phyloP scores from a whole-genome alignment of 2,888 invertebrate genomes.

The Pardosa pseudoannulata region DNA sequence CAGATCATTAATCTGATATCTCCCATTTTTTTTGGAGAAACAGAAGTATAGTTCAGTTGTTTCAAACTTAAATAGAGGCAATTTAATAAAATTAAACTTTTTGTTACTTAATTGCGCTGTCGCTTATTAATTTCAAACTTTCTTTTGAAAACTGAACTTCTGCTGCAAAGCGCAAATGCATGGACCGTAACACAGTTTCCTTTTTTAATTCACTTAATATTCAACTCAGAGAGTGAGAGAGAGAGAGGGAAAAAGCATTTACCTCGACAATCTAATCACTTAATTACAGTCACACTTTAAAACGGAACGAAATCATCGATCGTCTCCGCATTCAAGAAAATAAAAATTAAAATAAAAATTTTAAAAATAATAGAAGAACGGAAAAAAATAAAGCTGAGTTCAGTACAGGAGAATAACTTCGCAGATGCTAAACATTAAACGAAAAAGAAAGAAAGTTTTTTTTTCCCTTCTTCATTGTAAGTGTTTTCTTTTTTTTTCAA shows the following conservation, averaged over 20 bases:
- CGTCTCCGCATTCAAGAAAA: background rate
- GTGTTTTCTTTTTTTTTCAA: background rate
- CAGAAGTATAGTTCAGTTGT: too few species aligned
- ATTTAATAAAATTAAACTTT: too few species aligned
- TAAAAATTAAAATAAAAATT: background rate
- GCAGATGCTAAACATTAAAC: background rate
- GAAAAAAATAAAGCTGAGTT: background rate
- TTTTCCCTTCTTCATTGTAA: background rate
- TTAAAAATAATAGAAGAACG: too few species aligned
- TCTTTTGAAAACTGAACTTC: too few species aligned
- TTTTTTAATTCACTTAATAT: background rate
- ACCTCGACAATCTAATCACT: background rate
- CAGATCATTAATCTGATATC: too few species aligned
- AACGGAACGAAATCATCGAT: background rate
- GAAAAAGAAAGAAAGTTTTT: background rate
- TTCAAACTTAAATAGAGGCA: too few species aligned
- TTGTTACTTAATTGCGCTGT: too few species aligned
- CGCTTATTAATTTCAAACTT: too few species aligned
- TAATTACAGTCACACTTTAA: background rate
- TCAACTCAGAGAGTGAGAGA: too few species aligned
- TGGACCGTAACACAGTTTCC: background rate
- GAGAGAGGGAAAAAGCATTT: background rate
- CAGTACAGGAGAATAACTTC: background rate
- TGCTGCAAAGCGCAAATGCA: background rate
- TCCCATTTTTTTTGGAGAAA: too few species aligned